Percentiles rank a stretch among this genome's conserved stretches.
Evolutionary conservation across 2,113 vertebrate genomes (phyloP).

Genomic region (Sakesphorus luctuosus): DNA sequence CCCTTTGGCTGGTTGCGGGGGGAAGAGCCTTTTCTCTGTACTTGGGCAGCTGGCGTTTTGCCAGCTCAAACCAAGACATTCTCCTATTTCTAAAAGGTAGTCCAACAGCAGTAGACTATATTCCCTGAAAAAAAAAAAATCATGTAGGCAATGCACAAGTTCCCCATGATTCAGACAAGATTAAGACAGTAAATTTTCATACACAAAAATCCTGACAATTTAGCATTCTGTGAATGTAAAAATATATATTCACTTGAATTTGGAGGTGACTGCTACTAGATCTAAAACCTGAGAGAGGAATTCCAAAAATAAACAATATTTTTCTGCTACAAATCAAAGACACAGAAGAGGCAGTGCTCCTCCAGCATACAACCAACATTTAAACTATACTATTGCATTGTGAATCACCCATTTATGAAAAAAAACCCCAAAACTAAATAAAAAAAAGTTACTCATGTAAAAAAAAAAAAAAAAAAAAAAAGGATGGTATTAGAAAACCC

Average conservation of each 20-base stretch:
- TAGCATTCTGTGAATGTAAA: neutral
- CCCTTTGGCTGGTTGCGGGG: too few relatives aligned
- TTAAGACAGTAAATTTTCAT: neutral
- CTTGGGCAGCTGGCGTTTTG: too few relatives aligned
- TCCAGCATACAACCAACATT: neutral
- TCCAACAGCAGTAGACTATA: neutral
- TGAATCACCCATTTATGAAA: neutral
- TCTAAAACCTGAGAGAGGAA: neutral
- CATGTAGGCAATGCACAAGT: neutral
- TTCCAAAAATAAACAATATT: neutral
- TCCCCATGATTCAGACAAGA: neutral
- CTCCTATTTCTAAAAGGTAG: neutral
- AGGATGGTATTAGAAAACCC: neutral
- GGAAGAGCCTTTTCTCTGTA: too few relatives aligned
- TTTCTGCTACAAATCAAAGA: neutral
- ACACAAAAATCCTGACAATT: neutral
- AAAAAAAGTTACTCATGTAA: neutral
- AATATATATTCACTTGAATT: neutral
- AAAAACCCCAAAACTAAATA: too few relatives aligned
- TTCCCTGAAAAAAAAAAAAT: neutral
- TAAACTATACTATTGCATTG: neutral
- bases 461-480: neutral
- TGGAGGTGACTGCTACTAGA: neutral
- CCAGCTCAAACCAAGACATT: too few relatives aligned
- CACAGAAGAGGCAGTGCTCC: neutral